Conservation (phyloP, 2,797 vertebrate species). For the Ciconia nigra region DNA sequence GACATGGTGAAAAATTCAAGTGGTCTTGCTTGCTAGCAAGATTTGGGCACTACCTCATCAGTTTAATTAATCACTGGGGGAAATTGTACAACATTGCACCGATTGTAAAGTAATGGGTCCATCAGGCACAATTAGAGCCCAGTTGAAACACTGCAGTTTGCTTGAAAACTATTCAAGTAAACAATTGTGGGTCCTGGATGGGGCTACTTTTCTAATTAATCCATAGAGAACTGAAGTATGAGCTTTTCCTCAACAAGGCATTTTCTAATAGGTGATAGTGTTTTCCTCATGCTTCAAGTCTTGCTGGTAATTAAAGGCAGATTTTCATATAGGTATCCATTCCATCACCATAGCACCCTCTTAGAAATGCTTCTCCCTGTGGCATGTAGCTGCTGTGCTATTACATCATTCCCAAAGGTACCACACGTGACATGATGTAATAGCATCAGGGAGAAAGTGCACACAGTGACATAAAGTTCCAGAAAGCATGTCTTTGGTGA, state of each 20-base stretch:
- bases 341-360: background rate
- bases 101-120: constrained; percentile 84
- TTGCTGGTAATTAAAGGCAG: background rate
- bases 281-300: background rate
- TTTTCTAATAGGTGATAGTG: background rate
- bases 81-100: constrained; percentile 71
- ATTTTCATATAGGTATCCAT: background rate
- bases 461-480: background rate
- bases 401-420: background rate
- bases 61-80: constrained; percentile 88
- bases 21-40: constrained; percentile 62
- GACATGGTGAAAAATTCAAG: constrained; percentile 51
- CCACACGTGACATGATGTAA: background rate
- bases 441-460: background rate
- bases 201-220: constrained; percentile 82
- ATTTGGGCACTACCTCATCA: constrained; percentile 65
- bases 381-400: background rate
- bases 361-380: background rate
- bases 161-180: constrained; percentile 86
- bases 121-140: constrained; percentile 87
- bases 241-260: background rate
- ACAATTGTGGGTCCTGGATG: constrained; percentile 80
- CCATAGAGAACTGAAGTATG: constrained; percentile 70
- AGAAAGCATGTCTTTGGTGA: background rate
- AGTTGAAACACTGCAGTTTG: constrained; percentile 80